phyloP scores from a whole-genome alignment of 2,888 invertebrate species.

The Drepana falcataria region DNA sequence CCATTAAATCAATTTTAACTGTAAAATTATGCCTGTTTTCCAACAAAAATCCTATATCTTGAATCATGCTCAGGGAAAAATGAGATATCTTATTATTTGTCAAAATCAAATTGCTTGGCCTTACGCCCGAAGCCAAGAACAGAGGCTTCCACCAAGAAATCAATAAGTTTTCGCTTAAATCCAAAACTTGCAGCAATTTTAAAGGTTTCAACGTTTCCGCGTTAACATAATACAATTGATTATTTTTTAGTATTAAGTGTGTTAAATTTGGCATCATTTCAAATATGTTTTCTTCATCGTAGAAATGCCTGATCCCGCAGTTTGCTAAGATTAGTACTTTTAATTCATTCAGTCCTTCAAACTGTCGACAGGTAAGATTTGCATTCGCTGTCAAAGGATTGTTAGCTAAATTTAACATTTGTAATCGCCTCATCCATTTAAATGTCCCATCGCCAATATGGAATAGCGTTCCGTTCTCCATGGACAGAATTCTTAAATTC shows the following conservation, averaged over 20 bases:
- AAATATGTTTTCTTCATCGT: conserved; percentile 69
- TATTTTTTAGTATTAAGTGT: conserved; percentile 69
- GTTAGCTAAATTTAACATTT: conserved; percentile 73
- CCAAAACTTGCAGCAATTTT: conserved; percentile 58
- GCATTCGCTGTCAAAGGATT: conserved; percentile 68
- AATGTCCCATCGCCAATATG: conserved; percentile 71
- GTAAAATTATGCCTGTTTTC: conserved; percentile 40
- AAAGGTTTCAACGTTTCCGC: conserved; percentile 62
- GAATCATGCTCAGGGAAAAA: conserved; percentile 76
- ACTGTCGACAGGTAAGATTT: conserved; percentile 56
- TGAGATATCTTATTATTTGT: conserved; percentile 77
- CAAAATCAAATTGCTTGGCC: conserved; percentile 55
- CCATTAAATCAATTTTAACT: conserved; percentile 61
- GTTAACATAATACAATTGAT: conserved; percentile 62
- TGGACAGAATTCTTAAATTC: conserved; percentile 64
- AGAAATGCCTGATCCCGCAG: conserved; percentile 66
- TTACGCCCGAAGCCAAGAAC: conserved; percentile 62
- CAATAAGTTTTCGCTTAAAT: conserved; percentile 73
- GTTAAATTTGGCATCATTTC: conserved; percentile 68
- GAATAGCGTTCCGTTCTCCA: conserved; percentile 75
- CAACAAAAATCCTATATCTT: conserved; percentile 70
- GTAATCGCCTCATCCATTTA: conserved; percentile 53
- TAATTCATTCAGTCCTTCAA: conserved; percentile 68
- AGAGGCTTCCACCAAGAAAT: conserved; percentile 74
- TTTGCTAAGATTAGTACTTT: conserved; percentile 68